These are phyloP conservation scores for Phyto melanocephala DNA, from an alignment of 2,888 invertebrate genomes.

Conservation along the genomic window DNA sequence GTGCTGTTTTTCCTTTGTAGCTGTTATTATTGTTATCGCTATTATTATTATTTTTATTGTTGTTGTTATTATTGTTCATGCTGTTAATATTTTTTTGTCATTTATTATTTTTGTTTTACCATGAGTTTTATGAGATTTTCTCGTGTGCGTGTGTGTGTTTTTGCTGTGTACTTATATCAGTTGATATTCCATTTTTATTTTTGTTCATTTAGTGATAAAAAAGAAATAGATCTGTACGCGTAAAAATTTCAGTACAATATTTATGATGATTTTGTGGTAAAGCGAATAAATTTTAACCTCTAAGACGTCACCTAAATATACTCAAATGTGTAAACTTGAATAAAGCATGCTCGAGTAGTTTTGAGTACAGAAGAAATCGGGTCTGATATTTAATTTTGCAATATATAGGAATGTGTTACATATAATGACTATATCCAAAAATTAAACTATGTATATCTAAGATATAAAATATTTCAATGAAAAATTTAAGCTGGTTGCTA, in stretches of 20 bases:
- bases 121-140: conserved; percentile 1
- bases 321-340: no score
- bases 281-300: no score
- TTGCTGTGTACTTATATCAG: background rate
- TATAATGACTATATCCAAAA: no score
- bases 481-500: no score
- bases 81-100: conserved; percentile 13
- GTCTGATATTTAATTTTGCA: no score
- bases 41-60: background rate
- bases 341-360: no score
- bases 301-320: no score
- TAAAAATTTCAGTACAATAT: background rate
- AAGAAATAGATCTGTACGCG: background rate
- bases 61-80: background rate
- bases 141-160: background rate
- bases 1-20: background rate
- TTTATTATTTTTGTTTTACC: conserved; percentile 2
- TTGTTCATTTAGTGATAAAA: conserved; percentile 24
- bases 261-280: conserved; percentile 23
- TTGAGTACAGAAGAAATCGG: no score
- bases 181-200: conserved; percentile 12
- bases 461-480: no score
- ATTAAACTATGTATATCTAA: no score
- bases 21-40: background rate
- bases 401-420: no score